Evolutionary conservation across 2,113 vertebrate genomes (phyloP).

Genomic region (Callocephalon fimbriatum): DNA sequence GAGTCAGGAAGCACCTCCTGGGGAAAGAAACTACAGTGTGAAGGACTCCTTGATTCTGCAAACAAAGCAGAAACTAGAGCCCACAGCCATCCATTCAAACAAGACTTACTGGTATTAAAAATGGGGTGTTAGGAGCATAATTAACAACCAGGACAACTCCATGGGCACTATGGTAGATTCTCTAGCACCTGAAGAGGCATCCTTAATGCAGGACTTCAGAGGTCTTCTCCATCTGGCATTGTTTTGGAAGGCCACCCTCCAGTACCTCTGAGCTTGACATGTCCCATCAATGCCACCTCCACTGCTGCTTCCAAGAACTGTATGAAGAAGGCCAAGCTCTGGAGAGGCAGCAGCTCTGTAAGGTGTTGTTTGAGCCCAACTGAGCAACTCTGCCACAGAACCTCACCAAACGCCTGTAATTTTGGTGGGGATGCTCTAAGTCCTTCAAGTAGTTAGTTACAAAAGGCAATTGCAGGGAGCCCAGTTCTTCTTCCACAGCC

Average conservation of each 20-base stretch:
- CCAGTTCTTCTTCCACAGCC: neutral
- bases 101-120: neutral
- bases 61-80: neutral
- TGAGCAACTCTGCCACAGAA: neutral
- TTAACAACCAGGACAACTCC: neutral
- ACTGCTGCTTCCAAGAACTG: neutral
- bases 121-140: neutral
- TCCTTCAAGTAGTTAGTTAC: neutral
- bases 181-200: neutral
- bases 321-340: neutral
- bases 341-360: neutral
- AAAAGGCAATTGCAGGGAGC: neutral
- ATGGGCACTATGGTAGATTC: neutral
- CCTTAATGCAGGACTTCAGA: neutral
- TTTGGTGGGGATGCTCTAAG: neutral
- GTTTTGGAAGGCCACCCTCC: neutral
- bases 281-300: neutral
- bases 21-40: neutral
- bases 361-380: neutral
- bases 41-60: neutral
- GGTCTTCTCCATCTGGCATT: neutral
- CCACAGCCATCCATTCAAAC: neutral
- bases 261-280: neutral
- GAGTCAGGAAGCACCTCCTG: neutral
- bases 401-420: neutral